Conservation (phyloP, 2,797 vertebrate species). For the Echiichthys vipera region DNA sequence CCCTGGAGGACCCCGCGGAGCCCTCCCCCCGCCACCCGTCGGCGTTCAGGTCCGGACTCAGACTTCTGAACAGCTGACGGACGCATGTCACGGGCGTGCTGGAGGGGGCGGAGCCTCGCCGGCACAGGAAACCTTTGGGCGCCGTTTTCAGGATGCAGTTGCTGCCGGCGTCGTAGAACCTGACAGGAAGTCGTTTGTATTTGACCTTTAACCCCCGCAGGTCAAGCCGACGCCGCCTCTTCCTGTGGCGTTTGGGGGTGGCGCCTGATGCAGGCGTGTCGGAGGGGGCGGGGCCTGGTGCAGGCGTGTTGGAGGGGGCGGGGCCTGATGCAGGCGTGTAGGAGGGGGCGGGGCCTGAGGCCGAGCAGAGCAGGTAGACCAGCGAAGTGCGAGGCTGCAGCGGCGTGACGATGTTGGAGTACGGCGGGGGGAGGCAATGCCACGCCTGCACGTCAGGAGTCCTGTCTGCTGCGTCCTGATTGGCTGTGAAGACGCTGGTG, state of each 20-base stretch:
- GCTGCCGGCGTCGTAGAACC: constrained; percentile 87
- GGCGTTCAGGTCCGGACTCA: constrained; percentile 85
- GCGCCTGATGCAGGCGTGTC: too few species aligned
- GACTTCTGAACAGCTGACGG: constrained; percentile 87
- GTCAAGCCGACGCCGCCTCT: constrained; percentile 76
- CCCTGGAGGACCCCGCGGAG: constrained; percentile 49
- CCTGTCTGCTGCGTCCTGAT: constrained; percentile 69
- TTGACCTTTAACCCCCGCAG: constrained; percentile 84
- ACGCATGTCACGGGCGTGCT: constrained; percentile 81
- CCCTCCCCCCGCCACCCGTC: too few species aligned
- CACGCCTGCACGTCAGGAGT: constrained; percentile 84
- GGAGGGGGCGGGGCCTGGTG: background rate
- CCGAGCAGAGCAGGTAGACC: constrained; percentile 89
- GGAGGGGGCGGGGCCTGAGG: constrained; percentile 73
- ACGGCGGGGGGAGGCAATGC: constrained; percentile 83
- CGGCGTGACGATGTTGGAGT: constrained; percentile 87
- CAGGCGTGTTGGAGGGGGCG: constrained; percentile 21
- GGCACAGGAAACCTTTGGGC: constrained; percentile 65
- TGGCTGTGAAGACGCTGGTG: constrained; percentile 18
- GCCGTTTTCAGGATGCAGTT: constrained; percentile 86
- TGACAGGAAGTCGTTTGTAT: constrained; percentile 87
- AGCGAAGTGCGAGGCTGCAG: constrained; percentile 87
- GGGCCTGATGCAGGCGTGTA: constrained; percentile 57
- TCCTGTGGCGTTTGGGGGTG: constrained; percentile 68
- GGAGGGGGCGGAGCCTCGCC: constrained; percentile 35